Evolutionary conservation across 2,888 invertebrate species (phyloP), one percentile per base, ranked within the genome.

Genomic region (Eumerus sabulonum): DNA sequence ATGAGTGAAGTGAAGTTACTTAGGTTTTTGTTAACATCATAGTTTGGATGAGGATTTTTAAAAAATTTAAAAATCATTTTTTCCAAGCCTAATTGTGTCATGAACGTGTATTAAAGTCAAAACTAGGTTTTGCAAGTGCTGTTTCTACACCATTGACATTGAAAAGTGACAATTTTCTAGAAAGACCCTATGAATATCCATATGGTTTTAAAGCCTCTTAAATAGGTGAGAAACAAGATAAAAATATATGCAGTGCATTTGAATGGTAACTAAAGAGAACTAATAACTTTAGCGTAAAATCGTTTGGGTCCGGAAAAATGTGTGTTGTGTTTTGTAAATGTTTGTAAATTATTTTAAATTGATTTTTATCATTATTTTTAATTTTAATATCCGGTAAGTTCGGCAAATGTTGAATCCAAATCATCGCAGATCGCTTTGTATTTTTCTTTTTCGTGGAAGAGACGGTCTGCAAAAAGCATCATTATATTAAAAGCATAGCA

Each of bases 381-480:
- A 81, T 82, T 86, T 94, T 96, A 97, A 93, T 97, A 97, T 93
- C 96, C 97, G 90, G 96, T 96, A 91, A 97, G 94, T 92, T 98
- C 97, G 90, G 96, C 95, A 93, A 96, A 97, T 90, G 97, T 97
- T 91, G 94, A 94, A 92, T 98, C 97, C 93, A 98, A 92, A 92
- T 97, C 97, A 92, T 97, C 97, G 92, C 96, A 96, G 93, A 97
- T 97, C 91, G 94, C 93, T 94, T 97, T 98, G 95, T 97, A 95
- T 90, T 94, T 94, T 91, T 95, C 95, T 91, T 95, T 96, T 87
- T 89, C 89, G 91, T 92, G 92, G 92, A 94, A 94, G 90, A 95
- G 92, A 88, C 93, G 91, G 92, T 95, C 95, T 95, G 93, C 85
- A 94, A 93, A 85, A 88, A 86, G 89, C 88, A 87, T 87, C 87